Percentiles rank a stretch among this genome's conserved stretches.
phyloP scores from a whole-genome alignment of 2,797 vertebrate species.

The Acrocephalus scirpaceus region DNA sequence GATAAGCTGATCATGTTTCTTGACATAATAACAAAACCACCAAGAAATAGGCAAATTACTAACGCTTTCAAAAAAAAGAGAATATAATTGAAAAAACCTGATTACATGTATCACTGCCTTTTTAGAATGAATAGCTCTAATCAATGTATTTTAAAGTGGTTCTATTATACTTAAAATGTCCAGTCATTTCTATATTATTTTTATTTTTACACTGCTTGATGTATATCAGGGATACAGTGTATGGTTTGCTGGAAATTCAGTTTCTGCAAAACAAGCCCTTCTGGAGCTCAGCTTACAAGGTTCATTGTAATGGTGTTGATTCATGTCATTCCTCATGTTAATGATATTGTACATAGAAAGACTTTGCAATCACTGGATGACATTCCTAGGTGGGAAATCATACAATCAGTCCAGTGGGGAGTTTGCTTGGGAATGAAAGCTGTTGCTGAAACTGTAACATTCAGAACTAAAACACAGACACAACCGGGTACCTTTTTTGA shows the following conservation, averaged over 20 bases:
- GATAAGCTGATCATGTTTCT: constrained; percentile 65
- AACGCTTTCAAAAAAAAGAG: constrained; percentile 53
- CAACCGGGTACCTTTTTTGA: not conserved
- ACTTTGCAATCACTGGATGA: not conserved
- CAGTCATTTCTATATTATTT: not conserved
- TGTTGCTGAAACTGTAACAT: not conserved
- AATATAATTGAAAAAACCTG: constrained; percentile 47
- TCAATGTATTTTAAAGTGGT: constrained; percentile 18
- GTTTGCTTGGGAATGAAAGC: not conserved
- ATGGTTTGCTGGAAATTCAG: not conserved
- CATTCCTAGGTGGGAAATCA: constrained; percentile 4
- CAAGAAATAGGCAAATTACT: constrained; percentile 36
- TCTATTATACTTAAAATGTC: not conserved
- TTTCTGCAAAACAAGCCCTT: not conserved
- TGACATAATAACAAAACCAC: constrained; percentile 62
- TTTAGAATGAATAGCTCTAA: constrained; percentile 23
- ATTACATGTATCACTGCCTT: not conserved
- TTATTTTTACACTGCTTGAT: not conserved
- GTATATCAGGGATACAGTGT: not conserved
- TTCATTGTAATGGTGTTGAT: not conserved
- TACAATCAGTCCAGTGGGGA: not conserved
- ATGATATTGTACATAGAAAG: not conserved
- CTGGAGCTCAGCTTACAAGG: not conserved
- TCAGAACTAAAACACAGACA: not conserved
- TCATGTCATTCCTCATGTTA: not conserved